These are phyloP conservation scores for Frankliniella intonsa DNA, from an alignment of 2,888 invertebrate genomes.

Conservation along the genomic window DNA sequence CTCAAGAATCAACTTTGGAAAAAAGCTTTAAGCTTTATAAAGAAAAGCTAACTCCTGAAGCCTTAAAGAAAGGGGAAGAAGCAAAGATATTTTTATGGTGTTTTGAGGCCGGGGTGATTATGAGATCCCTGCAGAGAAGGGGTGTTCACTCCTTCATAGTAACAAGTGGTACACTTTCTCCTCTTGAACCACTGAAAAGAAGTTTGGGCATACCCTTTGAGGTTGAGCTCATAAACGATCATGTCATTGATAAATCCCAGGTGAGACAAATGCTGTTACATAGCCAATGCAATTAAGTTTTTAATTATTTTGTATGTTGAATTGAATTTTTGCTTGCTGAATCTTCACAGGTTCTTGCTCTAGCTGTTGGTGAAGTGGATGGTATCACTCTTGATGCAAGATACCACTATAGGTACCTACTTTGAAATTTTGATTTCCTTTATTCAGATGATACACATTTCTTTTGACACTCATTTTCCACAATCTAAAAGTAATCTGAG, in stretches of 20 bases:
- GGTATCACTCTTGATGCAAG: not conserved
- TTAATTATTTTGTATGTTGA: not conserved
- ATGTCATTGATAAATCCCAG: not conserved
- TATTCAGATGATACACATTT: not conserved
- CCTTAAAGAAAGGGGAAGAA: not conserved
- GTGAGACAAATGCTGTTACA: not conserved
- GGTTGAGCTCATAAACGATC: not conserved
- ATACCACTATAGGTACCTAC: not conserved
- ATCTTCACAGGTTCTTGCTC: not conserved
- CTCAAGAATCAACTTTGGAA: not conserved
- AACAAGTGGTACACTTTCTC: not conserved
- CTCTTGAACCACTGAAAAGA: not conserved
- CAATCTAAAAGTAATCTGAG: not conserved
- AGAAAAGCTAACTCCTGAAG: not conserved
- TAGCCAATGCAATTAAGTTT: not conserved
- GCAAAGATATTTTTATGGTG: not conserved
- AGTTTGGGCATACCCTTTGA: not conserved
- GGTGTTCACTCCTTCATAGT: slow-evolving; percentile 2
- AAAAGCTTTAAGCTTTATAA: not conserved
- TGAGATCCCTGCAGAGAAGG: not conserved
- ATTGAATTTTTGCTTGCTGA: not conserved
- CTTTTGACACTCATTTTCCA: not conserved
- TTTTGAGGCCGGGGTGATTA: not conserved
- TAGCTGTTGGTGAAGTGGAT: not conserved
- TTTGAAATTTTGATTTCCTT: not conserved